Evolutionary conservation across 2,113 vertebrate species (phyloP).

Genomic region (Strix aluco): DNA sequence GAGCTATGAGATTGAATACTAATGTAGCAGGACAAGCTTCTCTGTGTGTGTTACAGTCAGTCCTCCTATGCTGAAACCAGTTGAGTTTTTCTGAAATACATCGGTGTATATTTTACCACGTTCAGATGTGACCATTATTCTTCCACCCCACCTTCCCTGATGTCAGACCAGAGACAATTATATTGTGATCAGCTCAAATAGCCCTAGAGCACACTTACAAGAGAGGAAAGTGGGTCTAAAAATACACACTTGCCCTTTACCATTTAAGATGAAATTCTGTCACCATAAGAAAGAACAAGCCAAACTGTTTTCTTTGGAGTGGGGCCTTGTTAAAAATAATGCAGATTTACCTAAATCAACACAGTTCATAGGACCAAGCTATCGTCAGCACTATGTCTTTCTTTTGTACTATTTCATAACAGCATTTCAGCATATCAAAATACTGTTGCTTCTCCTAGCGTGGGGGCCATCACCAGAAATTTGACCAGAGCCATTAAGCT

Average conservation of each 20-base stretch:
- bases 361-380: not conserved
- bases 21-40: not conserved
- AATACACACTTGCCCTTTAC: not conserved
- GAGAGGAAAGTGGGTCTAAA: not conserved
- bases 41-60: not conserved
- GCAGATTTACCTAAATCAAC: not conserved
- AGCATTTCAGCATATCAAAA: not conserved
- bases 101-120: not conserved
- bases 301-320: not conserved
- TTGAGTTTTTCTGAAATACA: not conserved
- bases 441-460: not conserved
- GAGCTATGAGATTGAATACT: not conserved
- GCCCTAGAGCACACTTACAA: not conserved
- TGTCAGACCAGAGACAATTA: not conserved
- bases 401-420: not conserved
- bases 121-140: not conserved
- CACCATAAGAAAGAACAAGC: not conserved
- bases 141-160: not conserved
- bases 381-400: not conserved
- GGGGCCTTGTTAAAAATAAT: not conserved
- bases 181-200: not conserved
- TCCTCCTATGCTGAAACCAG: not conserved
- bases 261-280: not conserved
- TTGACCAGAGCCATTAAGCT: not conserved
- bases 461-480: not conserved